phyloP scores from a whole-genome alignment of 1,140 invertebrate species.

The Musca vetustissima region DNA sequence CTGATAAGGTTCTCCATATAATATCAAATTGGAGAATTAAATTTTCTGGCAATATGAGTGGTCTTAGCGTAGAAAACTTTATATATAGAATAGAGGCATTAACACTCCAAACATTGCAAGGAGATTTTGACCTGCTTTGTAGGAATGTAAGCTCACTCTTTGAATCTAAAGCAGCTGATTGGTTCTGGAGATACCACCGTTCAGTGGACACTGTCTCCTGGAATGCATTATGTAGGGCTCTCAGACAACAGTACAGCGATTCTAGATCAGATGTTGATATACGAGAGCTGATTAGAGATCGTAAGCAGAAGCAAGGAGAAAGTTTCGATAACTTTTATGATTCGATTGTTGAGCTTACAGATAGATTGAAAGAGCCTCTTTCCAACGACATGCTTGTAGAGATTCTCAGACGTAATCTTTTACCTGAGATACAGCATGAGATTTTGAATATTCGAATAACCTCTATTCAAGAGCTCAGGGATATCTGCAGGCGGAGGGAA shows the following conservation, averaged over 20 bases:
- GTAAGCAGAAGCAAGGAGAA: constrained; percentile 7
- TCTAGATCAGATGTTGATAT: neutral
- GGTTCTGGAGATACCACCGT: neutral
- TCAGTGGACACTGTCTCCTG: neutral
- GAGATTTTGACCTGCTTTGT: too few relatives aligned
- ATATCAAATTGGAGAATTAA: neutral
- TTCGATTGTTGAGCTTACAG: neutral
- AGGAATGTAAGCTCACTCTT: too few relatives aligned
- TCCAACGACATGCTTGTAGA: neutral
- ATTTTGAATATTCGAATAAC: neutral
- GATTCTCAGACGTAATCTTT: neutral
- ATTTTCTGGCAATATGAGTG: neutral
- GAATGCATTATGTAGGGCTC: neutral
- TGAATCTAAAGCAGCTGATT: neutral
- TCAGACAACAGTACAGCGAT: neutral
- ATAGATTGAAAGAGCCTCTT: neutral
- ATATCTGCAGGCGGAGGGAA: neutral
- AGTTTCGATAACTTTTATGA: constrained; percentile 9
- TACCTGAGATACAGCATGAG: constrained; percentile 5
- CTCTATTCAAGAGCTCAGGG: too few relatives aligned
- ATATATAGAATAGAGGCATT: neutral
- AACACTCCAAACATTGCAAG: too few relatives aligned
- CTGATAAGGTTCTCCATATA: too few relatives aligned
- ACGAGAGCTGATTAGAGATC: neutral
- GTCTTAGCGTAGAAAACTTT: neutral